These are phyloP conservation scores for Sceloporus undulatus DNA, from an alignment of 2,113 vertebrate genomes.

Conservation along the genomic window DNA sequence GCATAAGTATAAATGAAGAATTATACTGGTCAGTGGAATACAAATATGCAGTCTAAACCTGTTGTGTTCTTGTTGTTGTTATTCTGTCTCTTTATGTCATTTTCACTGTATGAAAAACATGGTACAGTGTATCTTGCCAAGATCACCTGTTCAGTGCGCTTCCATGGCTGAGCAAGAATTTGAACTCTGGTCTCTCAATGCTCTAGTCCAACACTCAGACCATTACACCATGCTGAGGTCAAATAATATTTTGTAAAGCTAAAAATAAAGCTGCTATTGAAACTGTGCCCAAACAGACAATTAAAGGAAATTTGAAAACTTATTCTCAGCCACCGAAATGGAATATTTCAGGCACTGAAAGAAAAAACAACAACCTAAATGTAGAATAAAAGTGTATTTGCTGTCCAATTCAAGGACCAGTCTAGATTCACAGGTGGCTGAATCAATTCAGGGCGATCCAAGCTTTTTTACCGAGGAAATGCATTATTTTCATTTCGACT, in stretches of 20 bases:
- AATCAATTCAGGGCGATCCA: neutral
- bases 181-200: no score
- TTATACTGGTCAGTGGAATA: neutral
- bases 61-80: no score
- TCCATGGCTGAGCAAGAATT: no score
- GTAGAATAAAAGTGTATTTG: neutral
- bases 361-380: neutral
- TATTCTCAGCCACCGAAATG: neutral
- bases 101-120: no score
- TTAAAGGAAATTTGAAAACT: neutral
- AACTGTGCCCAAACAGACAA: neutral
- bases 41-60: neutral
- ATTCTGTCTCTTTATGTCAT: no score
- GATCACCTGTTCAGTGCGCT: no score
- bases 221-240: no score
- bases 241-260: no score
- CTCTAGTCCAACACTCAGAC: no score
- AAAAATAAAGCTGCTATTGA: neutral
- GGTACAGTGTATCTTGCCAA: no score
- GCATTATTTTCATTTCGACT: neutral
- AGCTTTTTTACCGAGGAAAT: neutral
- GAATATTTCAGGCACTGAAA: neutral
- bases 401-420: neutral
- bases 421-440: neutral
- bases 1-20: neutral